These are phyloP conservation scores for Brachionus angularis DNA, from an alignment of 1,140 invertebrate species.

Conservation along the genomic window DNA sequence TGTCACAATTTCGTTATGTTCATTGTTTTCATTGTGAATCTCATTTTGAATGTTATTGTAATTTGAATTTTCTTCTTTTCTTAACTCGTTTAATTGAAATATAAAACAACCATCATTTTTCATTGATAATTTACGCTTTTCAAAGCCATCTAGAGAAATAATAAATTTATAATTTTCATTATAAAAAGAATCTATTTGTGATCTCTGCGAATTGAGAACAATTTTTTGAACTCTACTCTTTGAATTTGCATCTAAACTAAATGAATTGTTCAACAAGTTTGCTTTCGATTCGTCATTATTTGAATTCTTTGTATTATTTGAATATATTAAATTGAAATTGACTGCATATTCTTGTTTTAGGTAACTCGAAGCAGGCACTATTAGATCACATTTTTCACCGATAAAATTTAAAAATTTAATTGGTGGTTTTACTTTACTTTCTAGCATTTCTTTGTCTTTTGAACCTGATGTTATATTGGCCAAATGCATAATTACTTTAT, in stretches of 20 bases:
- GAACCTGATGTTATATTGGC: conserved; percentile 6
- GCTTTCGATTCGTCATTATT: no score
- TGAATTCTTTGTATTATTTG: background rate
- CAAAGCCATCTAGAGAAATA: background rate
- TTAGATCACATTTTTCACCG: conserved; percentile 25
- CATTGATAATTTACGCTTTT: conserved; percentile 22
- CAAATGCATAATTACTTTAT: conserved; percentile 37
- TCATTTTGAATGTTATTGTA: no score
- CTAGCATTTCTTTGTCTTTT: background rate
- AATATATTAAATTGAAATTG: conserved; percentile 1
- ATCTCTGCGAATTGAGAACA: conserved; percentile 26
- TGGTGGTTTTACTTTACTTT: conserved; percentile 10
- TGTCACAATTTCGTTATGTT: no score
- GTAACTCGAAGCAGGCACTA: background rate
- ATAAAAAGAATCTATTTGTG: conserved; percentile 17
- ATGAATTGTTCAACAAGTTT: background rate
- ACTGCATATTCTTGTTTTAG: conserved; percentile 14
- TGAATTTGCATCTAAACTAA: background rate
- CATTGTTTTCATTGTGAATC: no score
- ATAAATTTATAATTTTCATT: conserved; percentile 38
- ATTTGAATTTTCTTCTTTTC: background rate
- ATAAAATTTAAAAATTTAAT: conserved; percentile 42
- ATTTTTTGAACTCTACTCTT: conserved; percentile 7
- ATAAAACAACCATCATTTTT: conserved; percentile 41
- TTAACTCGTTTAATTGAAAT: background rate